A percentile compares a stretch with the other conserved stretches of the same genome.
Conservation (phyloP, 2,888 invertebrate species). For the Harpalus rubripes region DNA sequence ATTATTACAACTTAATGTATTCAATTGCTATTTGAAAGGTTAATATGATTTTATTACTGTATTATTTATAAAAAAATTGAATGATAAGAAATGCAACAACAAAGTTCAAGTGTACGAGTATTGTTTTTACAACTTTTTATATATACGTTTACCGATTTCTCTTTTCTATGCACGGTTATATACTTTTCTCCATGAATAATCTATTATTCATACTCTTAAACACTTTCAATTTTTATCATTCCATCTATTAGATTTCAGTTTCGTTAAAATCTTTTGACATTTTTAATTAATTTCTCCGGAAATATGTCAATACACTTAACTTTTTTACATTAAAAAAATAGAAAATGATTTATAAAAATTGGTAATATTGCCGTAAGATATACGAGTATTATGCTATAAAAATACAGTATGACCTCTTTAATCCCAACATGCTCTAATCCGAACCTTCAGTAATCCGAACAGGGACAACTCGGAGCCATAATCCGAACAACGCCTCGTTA, state of each 20-base stretch:
- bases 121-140: conserved; percentile 34
- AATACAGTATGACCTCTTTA: no score
- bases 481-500: no score
- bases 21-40: background rate
- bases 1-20: background rate
- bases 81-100: background rate
- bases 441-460: no score
- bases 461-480: no score
- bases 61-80: background rate
- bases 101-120: background rate
- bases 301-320: background rate
- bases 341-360: no score
- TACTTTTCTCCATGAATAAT: conserved; percentile 43
- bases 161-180: conserved; percentile 33
- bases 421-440: no score
- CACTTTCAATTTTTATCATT: conserved; percentile 43
- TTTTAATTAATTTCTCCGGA: conserved; percentile 12
- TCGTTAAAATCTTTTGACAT: conserved; percentile 20
- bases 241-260: conserved; percentile 12
- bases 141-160: conserved; percentile 40
- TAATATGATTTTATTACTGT: background rate
- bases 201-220: conserved; percentile 44
- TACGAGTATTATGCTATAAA: no score
- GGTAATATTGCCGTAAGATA: no score
- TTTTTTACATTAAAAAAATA: no score